Percentiles rank a stretch among this genome's conserved stretches.
These are phyloP conservation scores for Arrhopalites spinosus DNA, from an alignment of 2,888 invertebrate species.

Conservation along the genomic window DNA sequence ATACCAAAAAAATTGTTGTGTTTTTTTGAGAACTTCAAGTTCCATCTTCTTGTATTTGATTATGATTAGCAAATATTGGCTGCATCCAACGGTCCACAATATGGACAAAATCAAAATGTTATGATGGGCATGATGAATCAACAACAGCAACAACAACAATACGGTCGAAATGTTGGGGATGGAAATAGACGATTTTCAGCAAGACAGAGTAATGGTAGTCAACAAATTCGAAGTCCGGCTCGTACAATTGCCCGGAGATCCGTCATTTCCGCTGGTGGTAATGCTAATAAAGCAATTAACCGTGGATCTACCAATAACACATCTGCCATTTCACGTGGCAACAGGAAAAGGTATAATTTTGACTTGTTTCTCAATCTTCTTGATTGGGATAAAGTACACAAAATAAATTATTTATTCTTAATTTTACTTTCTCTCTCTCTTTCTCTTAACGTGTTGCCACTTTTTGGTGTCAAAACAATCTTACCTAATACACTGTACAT, in stretches of 20 bases:
- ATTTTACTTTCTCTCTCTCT: no score
- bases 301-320: neutral
- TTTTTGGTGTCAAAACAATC: neutral
- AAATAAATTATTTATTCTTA: neutral
- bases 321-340: slow-evolving; percentile 26
- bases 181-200: slow-evolving; percentile 20
- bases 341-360: slow-evolving; percentile 36
- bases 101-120: slow-evolving; percentile 17
- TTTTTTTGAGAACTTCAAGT: no score
- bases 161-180: slow-evolving; percentile 22
- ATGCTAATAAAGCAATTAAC: no score
- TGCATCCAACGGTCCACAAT: slow-evolving; percentile 22
- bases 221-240: slow-evolving; percentile 9
- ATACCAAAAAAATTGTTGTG: no score
- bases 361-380: no score
- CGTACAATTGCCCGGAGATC: slow-evolving; percentile 5
- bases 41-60: neutral
- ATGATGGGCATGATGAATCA: slow-evolving; percentile 36
- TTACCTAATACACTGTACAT: no score
- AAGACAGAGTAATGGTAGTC: neutral
- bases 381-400: neutral
- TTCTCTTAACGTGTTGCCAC: neutral
- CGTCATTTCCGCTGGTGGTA: neutral
- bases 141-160: slow-evolving; percentile 32
- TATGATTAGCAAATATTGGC: slow-evolving; percentile 33